These are phyloP conservation scores for Syngnathus rostellatus DNA, from an alignment of 2,797 vertebrate species.

Conservation along the genomic window DNA sequence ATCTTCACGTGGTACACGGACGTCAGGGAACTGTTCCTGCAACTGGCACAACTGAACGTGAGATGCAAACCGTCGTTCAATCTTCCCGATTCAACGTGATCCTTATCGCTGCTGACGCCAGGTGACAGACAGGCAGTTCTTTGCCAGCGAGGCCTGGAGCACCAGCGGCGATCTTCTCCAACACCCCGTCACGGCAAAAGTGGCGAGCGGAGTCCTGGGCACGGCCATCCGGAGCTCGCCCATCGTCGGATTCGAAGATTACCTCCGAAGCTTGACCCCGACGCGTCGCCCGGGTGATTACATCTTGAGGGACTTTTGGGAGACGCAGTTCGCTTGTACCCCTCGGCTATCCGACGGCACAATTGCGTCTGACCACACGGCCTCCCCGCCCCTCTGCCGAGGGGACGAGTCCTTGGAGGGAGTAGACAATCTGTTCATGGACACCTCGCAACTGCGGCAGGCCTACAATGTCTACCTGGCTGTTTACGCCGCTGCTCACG, in stretches of 20 bases:
- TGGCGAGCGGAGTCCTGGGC: slow-evolving; percentile 63
- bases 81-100: not conserved
- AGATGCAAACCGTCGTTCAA: slow-evolving; percentile 20
- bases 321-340: slow-evolving; percentile 54
- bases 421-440: slow-evolving; percentile 36
- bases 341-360: slow-evolving; percentile 8
- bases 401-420: slow-evolving; percentile 46
- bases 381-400: slow-evolving; percentile 33
- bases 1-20: slow-evolving; percentile 64
- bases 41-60: slow-evolving; percentile 59
- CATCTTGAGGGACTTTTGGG: slow-evolving; percentile 61
- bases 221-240: slow-evolving; percentile 61
- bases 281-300: slow-evolving; percentile 36
- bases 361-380: not conserved
- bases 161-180: slow-evolving; percentile 54
- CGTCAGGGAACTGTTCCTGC: slow-evolving; percentile 54
- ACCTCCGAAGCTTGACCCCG: slow-evolving; percentile 53
- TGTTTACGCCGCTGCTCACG: slow-evolving; percentile 56
- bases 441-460: slow-evolving; percentile 48
- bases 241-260: slow-evolving; percentile 59
- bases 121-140: slow-evolving; percentile 62
- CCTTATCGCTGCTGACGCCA: slow-evolving; percentile 5
- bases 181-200: slow-evolving; percentile 34
- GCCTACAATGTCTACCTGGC: slow-evolving; percentile 57
- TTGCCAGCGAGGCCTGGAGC: slow-evolving; percentile 73